Percentiles rank a stretch among this genome's conserved stretches.
These are phyloP conservation scores for Nineta flava DNA, from an alignment of 2,888 invertebrate species.

Conservation along the genomic window DNA sequence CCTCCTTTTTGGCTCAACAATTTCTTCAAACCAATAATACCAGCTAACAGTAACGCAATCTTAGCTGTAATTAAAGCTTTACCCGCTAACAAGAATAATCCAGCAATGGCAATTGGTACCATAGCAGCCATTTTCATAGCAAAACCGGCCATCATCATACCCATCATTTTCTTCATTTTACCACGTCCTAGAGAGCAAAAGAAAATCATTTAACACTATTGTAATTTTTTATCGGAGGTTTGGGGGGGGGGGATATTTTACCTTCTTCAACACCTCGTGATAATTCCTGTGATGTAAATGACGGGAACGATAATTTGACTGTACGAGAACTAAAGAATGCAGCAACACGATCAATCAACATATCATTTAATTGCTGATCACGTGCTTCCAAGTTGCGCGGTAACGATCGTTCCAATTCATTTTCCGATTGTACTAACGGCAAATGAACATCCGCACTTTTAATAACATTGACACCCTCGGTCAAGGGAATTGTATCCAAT, in stretches of 20 bases:
- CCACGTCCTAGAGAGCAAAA: constrained; percentile 46
- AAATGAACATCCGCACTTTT: constrained; percentile 28
- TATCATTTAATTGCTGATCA: constrained; percentile 47
- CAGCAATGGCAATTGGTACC: constrained; percentile 65
- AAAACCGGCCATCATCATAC: constrained; percentile 79
- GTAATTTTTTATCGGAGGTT: constrained; percentile 3
- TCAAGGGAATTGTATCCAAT: constrained; percentile 44
- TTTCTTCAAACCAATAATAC: constrained; percentile 72
- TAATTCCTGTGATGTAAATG: constrained; percentile 48
- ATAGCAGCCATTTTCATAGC: constrained; percentile 72
- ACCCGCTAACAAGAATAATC: constrained; percentile 65
- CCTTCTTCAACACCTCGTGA: constrained; percentile 62
- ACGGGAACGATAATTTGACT: constrained; percentile 60
- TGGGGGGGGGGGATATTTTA: constrained; percentile 22
- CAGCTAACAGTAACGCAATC: constrained; percentile 64
- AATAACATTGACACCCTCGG: constrained; percentile 52
- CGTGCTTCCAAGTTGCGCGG: constrained; percentile 49
- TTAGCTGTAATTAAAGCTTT: constrained; percentile 69
- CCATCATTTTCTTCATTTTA: constrained; percentile 84
- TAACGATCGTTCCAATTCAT: constrained; percentile 49
- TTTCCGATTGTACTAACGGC: constrained; percentile 36
- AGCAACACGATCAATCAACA: constrained; percentile 55
- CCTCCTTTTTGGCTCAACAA: constrained; percentile 29
- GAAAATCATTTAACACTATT: constrained; percentile 4
- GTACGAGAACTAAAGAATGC: constrained; percentile 59